Conservation (phyloP, 2,113 vertebrate genomes). For the Chaenocephalus aceratus region DNA sequence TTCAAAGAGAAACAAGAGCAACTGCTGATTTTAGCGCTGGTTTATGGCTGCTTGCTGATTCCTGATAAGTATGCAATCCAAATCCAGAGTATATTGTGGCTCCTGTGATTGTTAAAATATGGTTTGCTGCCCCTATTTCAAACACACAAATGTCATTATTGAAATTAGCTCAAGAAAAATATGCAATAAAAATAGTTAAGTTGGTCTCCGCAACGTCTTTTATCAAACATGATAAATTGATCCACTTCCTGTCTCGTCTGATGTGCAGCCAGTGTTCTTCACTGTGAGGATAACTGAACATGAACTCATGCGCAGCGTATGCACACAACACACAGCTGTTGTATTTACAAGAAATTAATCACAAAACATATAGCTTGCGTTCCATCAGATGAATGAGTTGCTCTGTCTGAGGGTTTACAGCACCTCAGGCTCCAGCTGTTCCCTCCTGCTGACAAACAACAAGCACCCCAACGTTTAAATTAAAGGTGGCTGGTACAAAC, state of each 20-base stretch:
- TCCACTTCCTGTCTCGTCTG: constrained; percentile 31
- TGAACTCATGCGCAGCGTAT: neutral
- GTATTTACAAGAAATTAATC: constrained; percentile 37
- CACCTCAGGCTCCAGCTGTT: constrained; percentile 13
- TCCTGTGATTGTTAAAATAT: neutral
- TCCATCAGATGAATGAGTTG: constrained; percentile 21
- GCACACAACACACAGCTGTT: constrained; percentile 9
- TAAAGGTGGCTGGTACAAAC: constrained; percentile 13
- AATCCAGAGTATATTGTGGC: neutral
- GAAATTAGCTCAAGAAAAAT: constrained; percentile 36
- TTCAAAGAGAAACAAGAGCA: constrained; percentile 7
- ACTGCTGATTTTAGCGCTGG: constrained; percentile 26
- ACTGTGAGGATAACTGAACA: constrained; percentile 15
- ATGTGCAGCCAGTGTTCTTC: constrained; percentile 21
- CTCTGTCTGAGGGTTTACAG: constrained; percentile 8
- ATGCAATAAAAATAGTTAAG: constrained; percentile 15
- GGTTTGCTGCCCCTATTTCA: neutral
- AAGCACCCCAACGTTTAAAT: neutral
- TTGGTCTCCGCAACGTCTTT: constrained; percentile 50
- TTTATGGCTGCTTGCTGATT: constrained; percentile 33
- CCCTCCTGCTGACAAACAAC: constrained; percentile 11
- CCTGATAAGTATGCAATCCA: neutral
- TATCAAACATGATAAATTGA: constrained; percentile 80
- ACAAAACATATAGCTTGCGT: constrained; percentile 26
- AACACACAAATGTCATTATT: constrained; percentile 14